Evolutionary conservation across 2,113 vertebrate genomes (phyloP), one percentile per base, ranked within the genome.

Genomic region (Arothron firmamentum): DNA sequence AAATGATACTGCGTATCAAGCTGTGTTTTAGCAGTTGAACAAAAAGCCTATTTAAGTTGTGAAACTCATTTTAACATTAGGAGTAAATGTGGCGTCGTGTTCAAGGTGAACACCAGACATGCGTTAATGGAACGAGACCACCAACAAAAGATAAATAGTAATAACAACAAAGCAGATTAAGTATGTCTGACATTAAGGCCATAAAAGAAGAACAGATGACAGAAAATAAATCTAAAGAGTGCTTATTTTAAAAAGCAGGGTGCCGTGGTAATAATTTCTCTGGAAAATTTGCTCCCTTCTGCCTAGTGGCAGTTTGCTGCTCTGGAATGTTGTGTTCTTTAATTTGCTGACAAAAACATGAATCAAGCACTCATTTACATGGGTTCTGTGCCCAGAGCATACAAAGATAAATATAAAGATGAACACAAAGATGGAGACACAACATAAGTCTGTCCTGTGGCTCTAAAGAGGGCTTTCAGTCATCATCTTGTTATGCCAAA

Each of bases 291-390:
- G 38, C 25, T 16, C 23, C 8, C 5, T 41, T 59, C 38, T 41
- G 21, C 53, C 60, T 25, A 23, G 23, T 49, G 57, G 57, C 69
- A 53, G 17, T 17, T 63, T 67, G 51, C 23, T 28, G 23, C 18
- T 42, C 45, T 55, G 19, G 43, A 19, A 62, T 38, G 66, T 49
- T 57, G 42, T n/a, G 42, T 57, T 42, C 34, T 67, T 70, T 62
- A 61, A 62, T 68, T 45, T 70, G 78, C 74, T 70, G 59, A 70
- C 65, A 70, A 62, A 66, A 73, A 73, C 43, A 56, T 3, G 18
- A 49, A 19, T 46, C 23, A 48, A 34, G 46, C 52, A 57, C 13
- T 6, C 10, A 0, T 41, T 45, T 67, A 43, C 52, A 51, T 4
- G 23, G 15, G 46, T 34, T 34, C 23, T 25, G 15, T 51, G 34